Percentiles rank a stretch among this genome's conserved stretches.
These are phyloP conservation scores for Forficula auricularia DNA, from an alignment of 1,140 invertebrate species.

Conservation along the genomic window DNA sequence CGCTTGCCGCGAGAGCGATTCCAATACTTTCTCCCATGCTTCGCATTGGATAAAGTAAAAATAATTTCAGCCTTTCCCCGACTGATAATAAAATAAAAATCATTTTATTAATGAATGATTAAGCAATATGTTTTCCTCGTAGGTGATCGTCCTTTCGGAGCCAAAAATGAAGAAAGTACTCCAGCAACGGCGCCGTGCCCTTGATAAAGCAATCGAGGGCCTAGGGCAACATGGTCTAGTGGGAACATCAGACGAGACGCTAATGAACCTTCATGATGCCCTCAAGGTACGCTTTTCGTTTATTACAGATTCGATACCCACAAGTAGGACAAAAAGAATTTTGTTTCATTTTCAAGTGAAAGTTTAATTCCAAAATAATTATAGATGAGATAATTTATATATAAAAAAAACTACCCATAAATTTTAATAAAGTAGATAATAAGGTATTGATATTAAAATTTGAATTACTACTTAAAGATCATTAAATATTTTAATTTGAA, in stretches of 20 bases:
- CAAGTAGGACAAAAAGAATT: not conserved
- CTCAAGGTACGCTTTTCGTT: constrained; percentile 21
- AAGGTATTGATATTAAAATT: too few species aligned
- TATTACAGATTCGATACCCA: not conserved
- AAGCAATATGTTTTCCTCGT: not conserved
- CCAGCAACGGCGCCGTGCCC: constrained; percentile 41
- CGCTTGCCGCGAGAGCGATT: too few species aligned
- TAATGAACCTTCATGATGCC: constrained; percentile 37
- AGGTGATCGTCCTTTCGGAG: constrained; percentile 26
- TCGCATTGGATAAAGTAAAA: too few species aligned
- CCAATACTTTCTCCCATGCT: too few species aligned
- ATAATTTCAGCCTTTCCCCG: too few species aligned
- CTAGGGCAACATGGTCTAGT: constrained; percentile 76
- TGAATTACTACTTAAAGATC: too few species aligned
- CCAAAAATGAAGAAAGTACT: constrained; percentile 39
- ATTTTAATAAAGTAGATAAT: too few species aligned
- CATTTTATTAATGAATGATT: not conserved
- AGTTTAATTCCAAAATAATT: not conserved
- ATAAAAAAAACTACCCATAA: too few species aligned
- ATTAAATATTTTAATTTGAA: too few species aligned
- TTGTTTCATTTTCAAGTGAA: not conserved
- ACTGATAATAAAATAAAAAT: not conserved
- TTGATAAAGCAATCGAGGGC: constrained; percentile 69
- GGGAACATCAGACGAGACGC: constrained; percentile 34
- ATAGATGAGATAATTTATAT: not conserved